phyloP scores from a whole-genome alignment of 2,888 invertebrate species.

The Eurytoma adleriae region DNA sequence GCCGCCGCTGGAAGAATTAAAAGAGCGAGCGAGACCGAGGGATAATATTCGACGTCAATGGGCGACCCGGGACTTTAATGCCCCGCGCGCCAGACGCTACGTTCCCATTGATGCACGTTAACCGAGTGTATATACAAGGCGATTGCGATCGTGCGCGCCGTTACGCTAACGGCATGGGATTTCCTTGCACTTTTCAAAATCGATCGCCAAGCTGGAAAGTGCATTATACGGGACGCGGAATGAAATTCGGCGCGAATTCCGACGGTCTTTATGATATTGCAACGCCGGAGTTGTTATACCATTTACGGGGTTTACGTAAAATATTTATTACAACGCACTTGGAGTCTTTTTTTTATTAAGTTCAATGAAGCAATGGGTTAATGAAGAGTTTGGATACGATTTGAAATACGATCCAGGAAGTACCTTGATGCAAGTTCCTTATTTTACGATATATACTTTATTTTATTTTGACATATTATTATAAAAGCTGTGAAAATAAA shows the following conservation, averaged over 20 bases:
- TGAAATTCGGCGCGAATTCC: conserved; percentile 2
- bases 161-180: conserved; percentile 8
- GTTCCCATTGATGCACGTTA: conserved; percentile 33
- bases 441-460: too few species aligned
- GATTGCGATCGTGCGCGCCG: conserved; percentile 24
- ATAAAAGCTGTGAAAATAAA: too few species aligned
- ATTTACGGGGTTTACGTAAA: neutral
- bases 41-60: conserved; percentile 27
- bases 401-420: too few species aligned
- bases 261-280: conserved; percentile 6
- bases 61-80: neutral
- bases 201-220: neutral
- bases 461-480: too few species aligned
- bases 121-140: conserved; percentile 24
- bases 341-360: conserved; percentile 4
- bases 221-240: conserved; percentile 1
- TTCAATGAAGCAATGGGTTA: neutral
- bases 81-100: neutral
- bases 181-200: conserved; percentile 16
- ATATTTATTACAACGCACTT: neutral
- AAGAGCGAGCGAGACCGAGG: conserved; percentile 25
- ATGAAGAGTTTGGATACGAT: neutral
- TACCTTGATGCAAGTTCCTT: too few species aligned
- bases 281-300: neutral
- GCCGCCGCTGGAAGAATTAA: conserved; percentile 12